Evolutionary conservation across 2,113 vertebrate species (phyloP), one percentile per base, ranked within the genome.

Genomic region (Cichladusa arquata): DNA sequence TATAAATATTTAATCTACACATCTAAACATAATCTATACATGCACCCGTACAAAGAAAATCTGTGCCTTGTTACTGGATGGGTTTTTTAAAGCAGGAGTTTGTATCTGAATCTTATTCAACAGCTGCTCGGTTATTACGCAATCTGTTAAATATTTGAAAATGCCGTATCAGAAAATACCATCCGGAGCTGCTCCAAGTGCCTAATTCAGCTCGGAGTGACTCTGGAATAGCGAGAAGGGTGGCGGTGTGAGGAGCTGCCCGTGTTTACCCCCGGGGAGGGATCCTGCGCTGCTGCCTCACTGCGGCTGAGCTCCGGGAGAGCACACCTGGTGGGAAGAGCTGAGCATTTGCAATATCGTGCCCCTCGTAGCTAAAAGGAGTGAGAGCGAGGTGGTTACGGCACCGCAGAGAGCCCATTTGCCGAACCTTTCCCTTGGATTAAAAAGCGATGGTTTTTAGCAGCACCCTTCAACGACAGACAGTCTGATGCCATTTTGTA

Each of bases 1-100:
- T 61, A 88, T 65, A 82, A 95, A 96, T 93, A 96, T 90, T 95
- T 88, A 82, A 92, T 94, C 80, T 81, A 19, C 47, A 36, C 71
- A 78, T 92, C 94, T 73, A 66, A 95, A 45, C 77, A 66, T 73
- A 60, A 88, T 72, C 72, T 72, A 61, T 71, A 81, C n/a, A 33
- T 58, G 25, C 4, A 72, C 11, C 2, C 1, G 1, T 58, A 85
- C 58, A 88, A 66, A 57, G 58, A 44, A 79, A 84, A 80, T 38
- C 74, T 14, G 42, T 61, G 78, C 84, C 81, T 92, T 23, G 0
- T 33, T 53, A 28, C 71, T 71, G 72, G 50, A 20, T 80, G 71
- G 54, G 33, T 31, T 61, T 42, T 82, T 62, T 36, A 4, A 54
- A 87, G 67, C 33, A 31, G 50, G 58, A 86, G 36, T 69, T 76